Evolutionary conservation across 2,113 vertebrate species (phyloP), one percentile per base, ranked within the genome.

Genomic region (Callopanchax toddi): DNA sequence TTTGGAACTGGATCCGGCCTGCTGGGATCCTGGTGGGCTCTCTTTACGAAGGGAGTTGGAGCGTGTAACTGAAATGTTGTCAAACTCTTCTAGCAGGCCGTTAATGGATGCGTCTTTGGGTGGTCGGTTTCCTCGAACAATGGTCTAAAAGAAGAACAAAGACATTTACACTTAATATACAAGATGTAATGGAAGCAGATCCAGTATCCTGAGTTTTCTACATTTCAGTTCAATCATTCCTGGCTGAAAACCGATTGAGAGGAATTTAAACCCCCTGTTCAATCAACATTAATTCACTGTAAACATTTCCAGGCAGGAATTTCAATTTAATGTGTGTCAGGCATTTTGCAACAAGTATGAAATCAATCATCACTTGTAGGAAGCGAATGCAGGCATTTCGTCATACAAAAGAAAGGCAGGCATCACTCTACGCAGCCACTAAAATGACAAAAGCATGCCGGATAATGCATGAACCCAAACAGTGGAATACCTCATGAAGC

Each of bases 1-100:
- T 85, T 94, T 93, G n/a, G 84, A 78, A 55, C 69, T 70, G 53
- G 59, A 54, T 21, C 93, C 92, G 2, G 93, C 92, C 71, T 93
- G 94, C 73, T 94, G 95, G 10, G 93, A 86, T 4, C 94, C 94
- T 5, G 96, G 95, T 1, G 96, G 97, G 40, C 97, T 99, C 82
- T 99, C 97, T 77, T 98, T 98, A 44, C 97, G 92, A 60, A 99
- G 89, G 22, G 97, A 99, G 83, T 99, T 99, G 86, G 97, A 99
- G 26, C 97, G 95, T 0, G 97, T 98, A 71, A 99, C 97, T 0
- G 97, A 99, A 87, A 99, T 97, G 79, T 94, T 98, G 93, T 99
- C 96, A 0, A 99, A 98, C 79, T 98, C 97, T 86, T 99, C 96
- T 20, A 99, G 92, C 43, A 99, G 93, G 60, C 97, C 97, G 0